phyloP scores from a whole-genome alignment of 1,140 invertebrate species.

The Orchesella cincta region DNA sequence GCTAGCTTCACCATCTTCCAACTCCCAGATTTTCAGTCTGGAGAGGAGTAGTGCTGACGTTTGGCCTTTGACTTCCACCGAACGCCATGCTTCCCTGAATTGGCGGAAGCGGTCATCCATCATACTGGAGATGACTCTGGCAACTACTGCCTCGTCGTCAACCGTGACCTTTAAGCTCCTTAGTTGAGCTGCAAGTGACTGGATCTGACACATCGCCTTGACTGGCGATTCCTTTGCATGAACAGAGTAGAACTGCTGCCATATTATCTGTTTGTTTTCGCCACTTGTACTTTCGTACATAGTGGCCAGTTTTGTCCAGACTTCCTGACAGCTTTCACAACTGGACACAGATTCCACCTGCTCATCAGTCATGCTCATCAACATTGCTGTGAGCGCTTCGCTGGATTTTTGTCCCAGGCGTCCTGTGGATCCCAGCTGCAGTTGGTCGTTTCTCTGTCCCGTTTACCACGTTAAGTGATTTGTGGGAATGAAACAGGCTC shows the following conservation, averaged over 20 bases:
- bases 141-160: constrained; percentile 30
- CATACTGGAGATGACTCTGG: constrained; percentile 31
- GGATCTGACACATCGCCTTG: constrained; percentile 32
- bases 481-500: constrained; percentile 15
- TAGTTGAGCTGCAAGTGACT: constrained; percentile 30
- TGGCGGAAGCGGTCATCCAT: constrained; percentile 24
- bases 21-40: constrained; percentile 39
- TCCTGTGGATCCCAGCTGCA: not conserved
- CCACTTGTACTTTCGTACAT: constrained; percentile 39
- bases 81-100: constrained; percentile 38
- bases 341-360: constrained; percentile 30
- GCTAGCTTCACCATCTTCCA: constrained; percentile 31
- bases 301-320: constrained; percentile 26
- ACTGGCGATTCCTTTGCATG: not conserved
- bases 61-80: constrained; percentile 26
- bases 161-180: constrained; percentile 15
- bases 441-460: constrained; percentile 9
- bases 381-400: constrained; percentile 28
- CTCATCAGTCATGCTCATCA: constrained; percentile 20
- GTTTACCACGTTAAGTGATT: constrained; percentile 19
- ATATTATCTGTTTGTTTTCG: constrained; percentile 22
- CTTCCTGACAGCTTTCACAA: constrained; percentile 3
- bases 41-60: constrained; percentile 31
- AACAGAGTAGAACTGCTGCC: constrained; percentile 10
- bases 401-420: constrained; percentile 32